Evolutionary conservation across 2,888 invertebrate species (phyloP).

Genomic region (Cryptocheilus praepositus): DNA sequence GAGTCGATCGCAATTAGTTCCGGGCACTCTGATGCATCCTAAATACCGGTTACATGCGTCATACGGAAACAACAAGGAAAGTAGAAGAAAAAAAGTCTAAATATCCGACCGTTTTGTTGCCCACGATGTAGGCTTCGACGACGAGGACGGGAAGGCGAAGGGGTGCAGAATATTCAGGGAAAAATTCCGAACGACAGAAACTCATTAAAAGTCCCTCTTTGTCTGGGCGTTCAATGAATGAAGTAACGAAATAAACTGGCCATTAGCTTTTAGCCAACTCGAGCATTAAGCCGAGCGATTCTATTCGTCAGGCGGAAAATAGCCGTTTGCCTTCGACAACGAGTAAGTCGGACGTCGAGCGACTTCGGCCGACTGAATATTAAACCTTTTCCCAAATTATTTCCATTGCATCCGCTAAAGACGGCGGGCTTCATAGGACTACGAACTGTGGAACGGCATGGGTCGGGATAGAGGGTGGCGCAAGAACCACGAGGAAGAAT

Average conservation of each 20-base stretch:
- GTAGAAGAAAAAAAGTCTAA: too few relatives aligned
- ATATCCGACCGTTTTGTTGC: too few relatives aligned
- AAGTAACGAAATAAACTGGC: slow-evolving; percentile 35
- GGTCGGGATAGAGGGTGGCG: too few relatives aligned
- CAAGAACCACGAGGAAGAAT: too few relatives aligned
- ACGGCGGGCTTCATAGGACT: too few relatives aligned
- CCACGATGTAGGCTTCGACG: too few relatives aligned
- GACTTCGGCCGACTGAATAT: neutral
- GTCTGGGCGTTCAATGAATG: slow-evolving; percentile 12
- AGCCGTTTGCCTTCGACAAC: neutral
- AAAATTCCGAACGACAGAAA: slow-evolving; percentile 21
- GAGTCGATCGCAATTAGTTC: slow-evolving; percentile 2
- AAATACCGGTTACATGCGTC: too few relatives aligned
- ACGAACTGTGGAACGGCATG: too few relatives aligned
- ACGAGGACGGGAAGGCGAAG: neutral
- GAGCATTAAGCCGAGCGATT: slow-evolving; percentile 21
- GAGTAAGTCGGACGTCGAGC: too few relatives aligned
- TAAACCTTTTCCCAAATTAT: neutral
- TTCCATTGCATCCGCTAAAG: too few relatives aligned
- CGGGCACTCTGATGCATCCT: neutral
- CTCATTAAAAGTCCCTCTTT: slow-evolving; percentile 33
- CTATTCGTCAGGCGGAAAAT: slow-evolving; percentile 3
- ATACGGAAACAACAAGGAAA: too few relatives aligned
- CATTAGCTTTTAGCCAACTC: slow-evolving; percentile 35
- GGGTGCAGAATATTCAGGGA: neutral